phyloP scores from a whole-genome alignment of 1,140 invertebrate genomes.

The Bombus waltoni region DNA sequence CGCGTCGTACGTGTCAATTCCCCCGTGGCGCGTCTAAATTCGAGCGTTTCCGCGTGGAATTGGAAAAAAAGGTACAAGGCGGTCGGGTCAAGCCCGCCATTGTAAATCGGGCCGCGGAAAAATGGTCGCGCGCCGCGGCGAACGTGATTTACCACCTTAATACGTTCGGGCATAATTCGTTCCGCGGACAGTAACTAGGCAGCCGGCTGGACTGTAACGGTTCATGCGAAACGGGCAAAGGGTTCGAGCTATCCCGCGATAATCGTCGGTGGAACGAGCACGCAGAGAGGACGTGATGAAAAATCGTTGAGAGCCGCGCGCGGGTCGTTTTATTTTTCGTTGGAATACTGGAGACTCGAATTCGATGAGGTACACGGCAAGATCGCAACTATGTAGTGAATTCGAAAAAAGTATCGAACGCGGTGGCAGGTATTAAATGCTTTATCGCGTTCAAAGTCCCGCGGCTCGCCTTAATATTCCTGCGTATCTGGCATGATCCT shows the following conservation, averaged over 20 bases:
- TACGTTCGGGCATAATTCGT: constrained; percentile 35
- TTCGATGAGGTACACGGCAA: constrained; percentile 2
- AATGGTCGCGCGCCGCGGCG: not conserved
- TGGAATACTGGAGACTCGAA: not conserved
- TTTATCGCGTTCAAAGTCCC: constrained; percentile 33
- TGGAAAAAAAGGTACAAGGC: not conserved
- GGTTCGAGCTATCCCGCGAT: constrained; percentile 24
- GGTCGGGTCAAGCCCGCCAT: not conserved
- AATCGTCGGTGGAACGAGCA: constrained; percentile 20
- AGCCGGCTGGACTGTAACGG: constrained; percentile 21
- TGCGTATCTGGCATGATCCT: constrained; percentile 7
- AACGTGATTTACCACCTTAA: constrained; percentile 43
- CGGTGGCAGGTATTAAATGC: constrained; percentile 42
- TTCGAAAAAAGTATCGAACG: constrained; percentile 14
- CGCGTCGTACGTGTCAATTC: not conserved
- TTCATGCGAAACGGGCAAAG: constrained; percentile 31
- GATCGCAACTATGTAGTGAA: constrained; percentile 9
- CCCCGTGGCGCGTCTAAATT: not conserved
- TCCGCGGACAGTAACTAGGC: constrained; percentile 39
- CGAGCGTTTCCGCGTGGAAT: not conserved
- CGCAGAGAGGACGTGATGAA: not conserved
- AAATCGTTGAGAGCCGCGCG: not conserved
- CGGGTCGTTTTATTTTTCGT: not conserved
- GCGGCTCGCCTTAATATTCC: constrained; percentile 38
- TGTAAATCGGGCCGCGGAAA: not conserved